phyloP scores from a whole-genome alignment of 2,797 vertebrate genomes.

The Schizothorax lantsangensis region DNA sequence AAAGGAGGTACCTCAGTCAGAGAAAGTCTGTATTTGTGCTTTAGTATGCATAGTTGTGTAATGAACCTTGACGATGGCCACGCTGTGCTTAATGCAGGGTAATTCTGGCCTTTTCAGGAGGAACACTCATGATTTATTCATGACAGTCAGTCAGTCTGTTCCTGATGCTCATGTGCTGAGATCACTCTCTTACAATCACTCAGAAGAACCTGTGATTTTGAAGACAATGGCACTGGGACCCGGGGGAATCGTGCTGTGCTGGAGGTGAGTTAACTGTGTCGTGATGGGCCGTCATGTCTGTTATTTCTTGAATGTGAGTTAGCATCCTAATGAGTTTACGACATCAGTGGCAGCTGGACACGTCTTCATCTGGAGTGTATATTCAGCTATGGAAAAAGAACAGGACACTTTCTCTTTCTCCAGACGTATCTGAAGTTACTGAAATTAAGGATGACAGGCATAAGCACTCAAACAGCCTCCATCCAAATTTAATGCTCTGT shows the following conservation, averaged over 20 bases:
- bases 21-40: not conserved
- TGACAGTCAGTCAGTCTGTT: not conserved
- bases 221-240: not conserved
- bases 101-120: not conserved
- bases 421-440: too few relatives aligned
- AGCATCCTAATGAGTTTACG: not conserved
- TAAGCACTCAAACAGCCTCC: too few relatives aligned
- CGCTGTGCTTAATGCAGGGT: slow-evolving; percentile 4
- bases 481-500: too few relatives aligned
- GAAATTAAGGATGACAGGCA: too few relatives aligned
- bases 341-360: not conserved
- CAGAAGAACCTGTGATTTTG: not conserved
- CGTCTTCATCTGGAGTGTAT: not conserved
- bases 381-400: not conserved
- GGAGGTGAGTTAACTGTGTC: not conserved
- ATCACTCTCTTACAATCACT: not conserved
- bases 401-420: not conserved
- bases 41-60: slow-evolving; percentile 14
- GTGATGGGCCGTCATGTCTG: not conserved
- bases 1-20: not conserved
- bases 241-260: not conserved
- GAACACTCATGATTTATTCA: slow-evolving; percentile 12
- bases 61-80: slow-evolving; percentile 1
- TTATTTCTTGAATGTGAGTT: not conserved
- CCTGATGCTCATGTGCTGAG: not conserved